These are phyloP conservation scores for Cairina moschata DNA, from an alignment of 2,113 vertebrate species.

Conservation along the genomic window DNA sequence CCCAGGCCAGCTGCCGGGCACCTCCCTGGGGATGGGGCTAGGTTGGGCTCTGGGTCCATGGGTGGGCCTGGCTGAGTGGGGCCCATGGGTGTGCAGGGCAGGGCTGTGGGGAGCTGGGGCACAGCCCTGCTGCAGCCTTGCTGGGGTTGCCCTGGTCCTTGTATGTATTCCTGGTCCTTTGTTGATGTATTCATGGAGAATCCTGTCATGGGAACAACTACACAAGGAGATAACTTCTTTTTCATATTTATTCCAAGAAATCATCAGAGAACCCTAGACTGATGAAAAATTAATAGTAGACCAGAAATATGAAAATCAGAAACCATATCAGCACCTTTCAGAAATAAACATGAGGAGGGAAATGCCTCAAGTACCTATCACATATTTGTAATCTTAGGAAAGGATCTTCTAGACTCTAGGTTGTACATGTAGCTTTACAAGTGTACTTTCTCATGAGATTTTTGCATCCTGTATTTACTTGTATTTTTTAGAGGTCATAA, in stretches of 20 bases:
- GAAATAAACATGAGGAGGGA: not conserved
- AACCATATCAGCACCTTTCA: not conserved
- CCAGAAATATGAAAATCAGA: not conserved
- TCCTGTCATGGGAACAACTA: not conserved
- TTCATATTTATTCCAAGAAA: not conserved
- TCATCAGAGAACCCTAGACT: not conserved
- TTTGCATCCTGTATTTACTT: not conserved
- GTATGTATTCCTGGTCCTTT: not conserved
- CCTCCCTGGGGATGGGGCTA: rapidly evolving
- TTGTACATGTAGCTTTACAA: not conserved
- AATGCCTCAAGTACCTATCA: not conserved
- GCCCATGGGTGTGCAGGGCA: not conserved
- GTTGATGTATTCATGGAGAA: not conserved
- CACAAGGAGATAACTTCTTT: not conserved
- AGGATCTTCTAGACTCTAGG: not conserved
- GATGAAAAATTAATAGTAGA: not conserved
- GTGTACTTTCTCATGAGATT: not conserved
- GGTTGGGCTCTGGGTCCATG: rapidly evolving
- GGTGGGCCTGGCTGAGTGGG: not conserved
- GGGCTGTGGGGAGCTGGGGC: not conserved
- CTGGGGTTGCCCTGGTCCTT: not conserved
- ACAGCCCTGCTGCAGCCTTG: not conserved
- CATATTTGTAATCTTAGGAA: not conserved
- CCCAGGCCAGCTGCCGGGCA: not conserved
- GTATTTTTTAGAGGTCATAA: constrained; percentile 12